Percentiles rank a stretch among this genome's conserved stretches.
phyloP scores from a whole-genome alignment of 1,140 invertebrate genomes.

The Coboldia fuscipes region DNA sequence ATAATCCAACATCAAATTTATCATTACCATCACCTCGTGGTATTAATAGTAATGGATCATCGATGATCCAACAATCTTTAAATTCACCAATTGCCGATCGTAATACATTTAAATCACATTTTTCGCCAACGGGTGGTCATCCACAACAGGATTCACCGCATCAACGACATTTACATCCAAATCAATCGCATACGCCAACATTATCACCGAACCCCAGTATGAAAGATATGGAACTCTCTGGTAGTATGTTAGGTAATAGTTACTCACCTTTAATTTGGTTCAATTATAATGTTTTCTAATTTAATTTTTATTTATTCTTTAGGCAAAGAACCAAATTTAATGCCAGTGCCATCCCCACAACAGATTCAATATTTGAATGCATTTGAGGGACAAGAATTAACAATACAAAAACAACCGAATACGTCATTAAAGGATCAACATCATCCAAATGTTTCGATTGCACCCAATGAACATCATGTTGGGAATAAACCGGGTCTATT shows the following conservation, averaged over 20 bases:
- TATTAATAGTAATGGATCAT: conserved; percentile 25
- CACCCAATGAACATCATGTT: too few species aligned
- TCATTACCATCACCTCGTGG: conserved; percentile 46
- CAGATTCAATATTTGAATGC: conserved; percentile 90
- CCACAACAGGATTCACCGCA: conserved; percentile 31
- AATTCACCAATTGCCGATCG: conserved; percentile 39
- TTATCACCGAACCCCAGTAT: conserved; percentile 29
- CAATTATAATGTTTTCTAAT: background rate
- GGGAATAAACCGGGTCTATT: too few species aligned
- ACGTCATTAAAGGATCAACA: conserved; percentile 62
- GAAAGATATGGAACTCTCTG: conserved; percentile 4
- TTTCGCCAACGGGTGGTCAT: conserved; percentile 37
- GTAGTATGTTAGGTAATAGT: too few species aligned
- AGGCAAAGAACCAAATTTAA: conserved; percentile 70
- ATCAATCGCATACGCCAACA: conserved; percentile 47
- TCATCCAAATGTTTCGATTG: conserved; percentile 10
- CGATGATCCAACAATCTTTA: conserved; percentile 23
- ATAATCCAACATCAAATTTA: conserved; percentile 45
- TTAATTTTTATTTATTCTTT: background rate
- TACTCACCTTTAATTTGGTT: too few species aligned
- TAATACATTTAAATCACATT: conserved; percentile 23
- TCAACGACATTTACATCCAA: conserved; percentile 14
- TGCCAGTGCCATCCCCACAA: conserved; percentile 89
- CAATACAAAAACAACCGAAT: conserved; percentile 91
- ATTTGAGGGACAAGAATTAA: conserved; percentile 89